Evolutionary conservation across 2,113 vertebrate species (phyloP).

Genomic region (Colossoma macropomum): DNA sequence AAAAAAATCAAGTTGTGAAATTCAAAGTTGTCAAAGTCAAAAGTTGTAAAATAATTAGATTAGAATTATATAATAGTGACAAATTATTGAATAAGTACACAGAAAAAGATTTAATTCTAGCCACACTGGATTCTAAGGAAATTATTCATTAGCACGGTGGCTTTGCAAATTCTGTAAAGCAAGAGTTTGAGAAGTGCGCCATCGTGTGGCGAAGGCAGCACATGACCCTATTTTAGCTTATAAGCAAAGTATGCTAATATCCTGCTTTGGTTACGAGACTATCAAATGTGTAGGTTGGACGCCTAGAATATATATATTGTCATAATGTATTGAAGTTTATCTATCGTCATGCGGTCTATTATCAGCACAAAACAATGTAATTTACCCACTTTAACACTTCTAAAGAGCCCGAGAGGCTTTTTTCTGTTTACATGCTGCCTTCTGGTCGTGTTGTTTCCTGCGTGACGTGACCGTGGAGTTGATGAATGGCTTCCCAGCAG

Average conservation of each 20-base stretch:
- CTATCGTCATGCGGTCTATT: neutral
- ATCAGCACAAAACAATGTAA: neutral
- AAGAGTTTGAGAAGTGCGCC: slow-evolving; percentile 39
- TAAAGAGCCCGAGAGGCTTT: neutral
- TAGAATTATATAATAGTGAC: too few species aligned
- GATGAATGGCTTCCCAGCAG: slow-evolving; percentile 25
- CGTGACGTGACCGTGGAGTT: neutral
- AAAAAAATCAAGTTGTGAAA: too few species aligned
- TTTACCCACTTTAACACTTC: neutral
- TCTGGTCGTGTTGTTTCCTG: neutral
- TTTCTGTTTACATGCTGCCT: neutral
- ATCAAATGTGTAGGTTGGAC: neutral
- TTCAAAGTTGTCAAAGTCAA: too few species aligned
- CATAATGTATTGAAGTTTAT: neutral
- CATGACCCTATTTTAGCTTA: neutral
- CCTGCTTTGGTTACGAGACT: neutral
- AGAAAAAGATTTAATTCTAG: too few species aligned
- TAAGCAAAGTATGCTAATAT: neutral
- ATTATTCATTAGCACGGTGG: too few species aligned
- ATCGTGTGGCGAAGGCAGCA: slow-evolving; percentile 11
- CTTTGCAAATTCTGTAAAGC: too few species aligned
- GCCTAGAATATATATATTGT: neutral
- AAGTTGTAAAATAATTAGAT: too few species aligned
- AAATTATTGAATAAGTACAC: too few species aligned
- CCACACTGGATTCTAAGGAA: too few species aligned